phyloP scores from a whole-genome alignment of 2,113 vertebrate species.

The Machaerirhynchus nigripectus region DNA sequence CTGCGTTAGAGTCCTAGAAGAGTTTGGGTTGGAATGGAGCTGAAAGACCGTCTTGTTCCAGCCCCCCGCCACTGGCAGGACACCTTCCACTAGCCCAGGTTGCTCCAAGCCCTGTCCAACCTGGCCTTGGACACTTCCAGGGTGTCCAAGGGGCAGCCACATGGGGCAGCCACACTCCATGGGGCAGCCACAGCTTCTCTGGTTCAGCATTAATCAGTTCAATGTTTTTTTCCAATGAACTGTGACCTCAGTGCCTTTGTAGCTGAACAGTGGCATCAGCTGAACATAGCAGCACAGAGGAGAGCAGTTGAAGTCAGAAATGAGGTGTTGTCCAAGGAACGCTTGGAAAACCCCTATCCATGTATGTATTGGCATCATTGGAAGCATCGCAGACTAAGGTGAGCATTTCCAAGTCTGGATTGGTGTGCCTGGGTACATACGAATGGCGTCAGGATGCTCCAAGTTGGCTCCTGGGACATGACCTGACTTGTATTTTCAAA shows the following conservation, averaged over 20 bases:
- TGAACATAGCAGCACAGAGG: neutral
- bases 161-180: neutral
- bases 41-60: neutral
- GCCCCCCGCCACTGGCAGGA: neutral
- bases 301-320: neutral
- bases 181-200: neutral
- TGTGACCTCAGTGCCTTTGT: neutral
- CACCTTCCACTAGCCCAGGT: neutral
- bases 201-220: neutral
- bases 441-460: neutral
- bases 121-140: neutral
- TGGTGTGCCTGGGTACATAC: neutral
- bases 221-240: neutral
- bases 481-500: neutral
- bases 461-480: neutral
- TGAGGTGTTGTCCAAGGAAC: neutral
- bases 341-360: neutral
- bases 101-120: neutral
- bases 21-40: neutral
- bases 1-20: neutral
- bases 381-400: neutral
- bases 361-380: neutral
- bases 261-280: neutral
- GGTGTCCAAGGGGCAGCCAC: neutral
- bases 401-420: neutral